Conservation (phyloP, 2,888 invertebrate species). For the Chrysotoxum bicinctum region DNA sequence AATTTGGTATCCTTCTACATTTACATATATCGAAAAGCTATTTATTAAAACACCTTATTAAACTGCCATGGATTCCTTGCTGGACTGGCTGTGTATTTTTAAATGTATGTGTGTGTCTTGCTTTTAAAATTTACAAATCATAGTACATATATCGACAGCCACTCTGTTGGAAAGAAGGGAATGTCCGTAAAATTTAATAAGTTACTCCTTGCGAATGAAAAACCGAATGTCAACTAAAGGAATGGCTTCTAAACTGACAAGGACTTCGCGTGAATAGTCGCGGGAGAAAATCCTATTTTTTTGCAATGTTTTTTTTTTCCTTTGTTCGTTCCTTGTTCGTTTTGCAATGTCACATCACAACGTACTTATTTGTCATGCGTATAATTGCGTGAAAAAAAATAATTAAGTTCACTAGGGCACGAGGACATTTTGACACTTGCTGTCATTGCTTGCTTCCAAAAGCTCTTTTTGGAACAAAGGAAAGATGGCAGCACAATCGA, state of each 20-base stretch:
- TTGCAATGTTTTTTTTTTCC: slow-evolving; percentile 4
- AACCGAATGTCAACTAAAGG: slow-evolving; percentile 59
- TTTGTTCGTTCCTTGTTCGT: slow-evolving; percentile 1
- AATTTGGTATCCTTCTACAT: background rate
- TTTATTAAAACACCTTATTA: slow-evolving; percentile 19
- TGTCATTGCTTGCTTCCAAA: slow-evolving; percentile 4
- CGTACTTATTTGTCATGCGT: slow-evolving; percentile 43
- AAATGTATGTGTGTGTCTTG: background rate
- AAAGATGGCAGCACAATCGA: slow-evolving; percentile 16
- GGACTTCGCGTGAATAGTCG: slow-evolving; percentile 39
- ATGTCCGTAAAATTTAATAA: background rate
- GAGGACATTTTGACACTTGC: slow-evolving; percentile 56
- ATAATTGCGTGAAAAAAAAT: background rate
- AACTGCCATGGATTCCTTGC: background rate
- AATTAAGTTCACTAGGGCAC: slow-evolving; percentile 12
- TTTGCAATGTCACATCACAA: background rate
- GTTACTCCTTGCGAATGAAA: slow-evolving; percentile 38
- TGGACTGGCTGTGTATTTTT: background rate
- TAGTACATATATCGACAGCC: background rate
- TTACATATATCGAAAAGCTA: background rate
- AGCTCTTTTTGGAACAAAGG: background rate
- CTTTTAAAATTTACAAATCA: slow-evolving; percentile 33
- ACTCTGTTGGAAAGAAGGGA: background rate
- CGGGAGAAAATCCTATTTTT: slow-evolving; percentile 30
- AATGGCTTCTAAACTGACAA: slow-evolving; percentile 32